These are phyloP conservation scores for Pseudonaja textilis DNA, from an alignment of 2,113 vertebrate species.

Conservation along the genomic window DNA sequence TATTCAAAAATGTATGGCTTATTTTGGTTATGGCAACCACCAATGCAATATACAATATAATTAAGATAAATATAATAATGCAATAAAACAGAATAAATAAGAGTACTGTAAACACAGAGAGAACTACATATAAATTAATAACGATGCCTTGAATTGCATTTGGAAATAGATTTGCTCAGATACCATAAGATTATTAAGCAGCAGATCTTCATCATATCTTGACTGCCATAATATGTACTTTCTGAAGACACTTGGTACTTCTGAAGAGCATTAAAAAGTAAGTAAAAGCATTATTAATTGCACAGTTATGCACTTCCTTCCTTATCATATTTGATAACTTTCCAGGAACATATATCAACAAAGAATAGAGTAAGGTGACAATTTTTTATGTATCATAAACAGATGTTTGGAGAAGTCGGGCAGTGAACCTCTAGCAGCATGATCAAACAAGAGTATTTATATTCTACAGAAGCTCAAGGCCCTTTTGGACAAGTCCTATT, in stretches of 20 bases:
- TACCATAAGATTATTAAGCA: neutral
- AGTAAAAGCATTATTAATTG: neutral
- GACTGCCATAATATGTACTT: neutral
- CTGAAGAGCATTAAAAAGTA: neutral
- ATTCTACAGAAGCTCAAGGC: neutral
- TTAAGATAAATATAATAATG: neutral
- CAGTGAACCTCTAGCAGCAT: neutral
- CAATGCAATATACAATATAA: neutral
- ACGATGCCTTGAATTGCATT: neutral
- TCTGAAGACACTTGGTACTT: neutral
- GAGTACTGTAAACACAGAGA: neutral
- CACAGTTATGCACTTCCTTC: neutral
- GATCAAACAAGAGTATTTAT: neutral
- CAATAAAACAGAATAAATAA: neutral
- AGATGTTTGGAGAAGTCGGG: neutral
- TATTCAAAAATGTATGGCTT: neutral
- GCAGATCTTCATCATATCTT: neutral
- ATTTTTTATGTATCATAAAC: neutral
- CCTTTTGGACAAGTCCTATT: neutral
- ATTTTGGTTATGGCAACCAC: neutral
- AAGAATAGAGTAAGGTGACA: neutral
- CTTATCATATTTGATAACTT: neutral
- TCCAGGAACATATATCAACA: neutral
- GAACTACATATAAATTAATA: neutral
- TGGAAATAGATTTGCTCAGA: neutral